These are phyloP conservation scores for Schizopygopsis malacanthus DNA, from an alignment of 2,797 vertebrate species.

Conservation along the genomic window DNA sequence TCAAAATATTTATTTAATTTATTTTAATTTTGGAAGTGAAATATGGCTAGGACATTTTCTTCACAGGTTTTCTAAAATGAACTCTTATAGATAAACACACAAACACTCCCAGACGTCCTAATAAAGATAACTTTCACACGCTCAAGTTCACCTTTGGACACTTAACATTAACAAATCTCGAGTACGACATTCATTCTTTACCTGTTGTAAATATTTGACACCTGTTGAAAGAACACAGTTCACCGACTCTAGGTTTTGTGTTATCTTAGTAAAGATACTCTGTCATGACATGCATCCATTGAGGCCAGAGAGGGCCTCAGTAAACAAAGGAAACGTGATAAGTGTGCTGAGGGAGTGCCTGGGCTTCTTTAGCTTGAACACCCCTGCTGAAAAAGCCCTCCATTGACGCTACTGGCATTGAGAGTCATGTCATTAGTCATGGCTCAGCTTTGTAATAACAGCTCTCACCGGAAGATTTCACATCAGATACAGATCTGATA, in stretches of 20 bases:
- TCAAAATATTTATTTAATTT: background rate
- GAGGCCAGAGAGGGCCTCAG: background rate
- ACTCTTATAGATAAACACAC: background rate
- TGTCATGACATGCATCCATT: background rate
- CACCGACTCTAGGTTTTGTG: background rate
- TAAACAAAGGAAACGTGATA: conserved; percentile 34
- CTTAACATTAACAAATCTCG: conserved; percentile 25
- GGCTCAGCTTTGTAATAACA: conserved; percentile 30
- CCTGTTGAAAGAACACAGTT: background rate
- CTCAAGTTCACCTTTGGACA: conserved; percentile 48
- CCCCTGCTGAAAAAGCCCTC: background rate
- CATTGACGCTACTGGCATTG: background rate
- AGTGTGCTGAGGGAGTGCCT: conserved; percentile 3
- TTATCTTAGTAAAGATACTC: background rate
- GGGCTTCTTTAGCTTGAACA: conserved; percentile 28
- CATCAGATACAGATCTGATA: conserved; percentile 33
- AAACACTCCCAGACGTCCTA: background rate
- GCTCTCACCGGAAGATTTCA: conserved; percentile 28
- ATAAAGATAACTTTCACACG: conserved; percentile 8
- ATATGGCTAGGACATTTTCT: background rate
- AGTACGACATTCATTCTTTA: conserved; percentile 24
- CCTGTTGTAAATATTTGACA: conserved; percentile 48
- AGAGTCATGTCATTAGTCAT: conserved; percentile 45
- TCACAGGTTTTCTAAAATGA: background rate
- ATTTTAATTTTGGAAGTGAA: background rate